These are phyloP conservation scores for Bugula neritina DNA, from an alignment of 2,888 invertebrate genomes.

Conservation along the genomic window DNA sequence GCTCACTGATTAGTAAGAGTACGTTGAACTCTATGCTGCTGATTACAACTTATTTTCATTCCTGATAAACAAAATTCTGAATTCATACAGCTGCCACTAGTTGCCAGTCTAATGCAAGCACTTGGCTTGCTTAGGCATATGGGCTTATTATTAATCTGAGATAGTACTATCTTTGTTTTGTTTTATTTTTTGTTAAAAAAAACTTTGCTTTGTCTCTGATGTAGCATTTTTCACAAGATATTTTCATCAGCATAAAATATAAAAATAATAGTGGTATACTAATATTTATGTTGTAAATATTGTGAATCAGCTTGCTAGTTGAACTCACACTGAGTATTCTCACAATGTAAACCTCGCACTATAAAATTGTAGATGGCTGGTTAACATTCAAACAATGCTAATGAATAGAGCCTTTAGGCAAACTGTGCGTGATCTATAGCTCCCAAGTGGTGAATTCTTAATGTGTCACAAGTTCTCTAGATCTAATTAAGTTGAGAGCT, in stretches of 20 bases:
- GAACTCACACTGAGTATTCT: not conserved
- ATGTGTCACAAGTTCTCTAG: slow-evolving; percentile 20
- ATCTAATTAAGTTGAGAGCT: slow-evolving; percentile 17
- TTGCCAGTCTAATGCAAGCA: no score
- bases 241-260: no score
- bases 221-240: no score
- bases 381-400: slow-evolving; percentile 2
- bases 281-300: no score
- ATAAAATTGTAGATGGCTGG: not conserved
- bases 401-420: slow-evolving; percentile 9
- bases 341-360: not conserved
- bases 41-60: not conserved
- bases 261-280: no score
- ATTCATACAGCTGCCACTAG: not conserved
- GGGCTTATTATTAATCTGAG: no score
- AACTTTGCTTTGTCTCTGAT: no score
- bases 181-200: no score
- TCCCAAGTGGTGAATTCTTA: slow-evolving; percentile 25
- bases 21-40: not conserved
- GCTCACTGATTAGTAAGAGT: not conserved
- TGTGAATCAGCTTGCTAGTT: not conserved
- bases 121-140: no score
- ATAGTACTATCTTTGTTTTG: no score
- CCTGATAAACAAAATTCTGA: not conserved
- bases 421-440: not conserved